These are phyloP conservation scores for Monomorium pharaonis DNA, from an alignment of 1,140 invertebrate genomes.

Conservation along the genomic window DNA sequence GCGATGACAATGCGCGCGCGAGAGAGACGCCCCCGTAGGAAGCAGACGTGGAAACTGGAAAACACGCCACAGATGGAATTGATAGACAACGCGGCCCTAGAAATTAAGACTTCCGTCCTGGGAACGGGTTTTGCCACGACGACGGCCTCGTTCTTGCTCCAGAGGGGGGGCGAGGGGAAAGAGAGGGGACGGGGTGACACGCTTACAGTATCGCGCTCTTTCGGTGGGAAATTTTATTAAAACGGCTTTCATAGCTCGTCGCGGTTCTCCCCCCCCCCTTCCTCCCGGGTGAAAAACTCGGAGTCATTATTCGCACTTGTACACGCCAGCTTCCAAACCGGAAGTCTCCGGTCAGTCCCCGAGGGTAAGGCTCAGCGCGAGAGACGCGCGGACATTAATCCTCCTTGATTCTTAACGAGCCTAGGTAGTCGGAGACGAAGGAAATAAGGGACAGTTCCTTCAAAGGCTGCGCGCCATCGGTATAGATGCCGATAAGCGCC, in stretches of 20 bases:
- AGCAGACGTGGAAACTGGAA: constrained; percentile 1
- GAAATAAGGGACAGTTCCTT: constrained; percentile 56
- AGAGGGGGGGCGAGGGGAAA: neutral
- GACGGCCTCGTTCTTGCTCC: too few relatives aligned
- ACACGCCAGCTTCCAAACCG: constrained; percentile 25
- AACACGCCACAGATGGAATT: constrained; percentile 25
- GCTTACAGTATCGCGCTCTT: neutral
- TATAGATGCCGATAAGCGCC: constrained; percentile 70
- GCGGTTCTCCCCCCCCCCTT: neutral
- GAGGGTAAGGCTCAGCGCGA: neutral
- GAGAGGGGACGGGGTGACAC: too few relatives aligned
- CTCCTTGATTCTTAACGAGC: constrained; percentile 56
- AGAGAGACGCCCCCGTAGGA: neutral
- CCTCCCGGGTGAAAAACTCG: neutral
- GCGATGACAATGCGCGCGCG: constrained; percentile 47
- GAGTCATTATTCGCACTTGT: constrained; percentile 12
- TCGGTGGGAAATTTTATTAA: constrained; percentile 35
- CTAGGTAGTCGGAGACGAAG: constrained; percentile 8
- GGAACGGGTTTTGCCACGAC: neutral
- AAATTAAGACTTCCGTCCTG: constrained; percentile 29
- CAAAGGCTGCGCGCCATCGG: constrained; percentile 51
- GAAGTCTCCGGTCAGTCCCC: constrained; percentile 4
- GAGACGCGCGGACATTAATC: constrained; percentile 51
- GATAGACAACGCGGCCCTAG: constrained; percentile 32
- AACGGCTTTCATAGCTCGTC: neutral